A percentile compares a stretch with the other conserved stretches of the same genome.
phyloP scores from a whole-genome alignment of 2,888 invertebrate species.

The Parochlus steinenii region DNA sequence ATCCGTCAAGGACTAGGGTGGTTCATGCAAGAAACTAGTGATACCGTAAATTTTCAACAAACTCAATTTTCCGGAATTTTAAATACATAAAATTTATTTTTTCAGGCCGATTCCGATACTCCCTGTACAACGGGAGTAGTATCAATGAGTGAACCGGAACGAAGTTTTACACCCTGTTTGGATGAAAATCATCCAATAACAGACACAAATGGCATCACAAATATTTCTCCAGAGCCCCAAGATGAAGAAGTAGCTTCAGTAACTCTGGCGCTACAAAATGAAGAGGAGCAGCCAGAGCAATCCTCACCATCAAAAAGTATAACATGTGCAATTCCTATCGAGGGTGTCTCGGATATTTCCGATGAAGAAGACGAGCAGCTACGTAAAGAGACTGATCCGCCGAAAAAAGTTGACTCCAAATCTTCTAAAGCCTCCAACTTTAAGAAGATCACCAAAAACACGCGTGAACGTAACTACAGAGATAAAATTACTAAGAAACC shows the following conservation, averaged over 20 bases:
- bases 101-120: no score
- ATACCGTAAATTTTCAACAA: no score
- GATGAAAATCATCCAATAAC: slow-evolving; percentile 36
- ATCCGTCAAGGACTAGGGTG: no score
- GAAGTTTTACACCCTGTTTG: slow-evolving; percentile 55
- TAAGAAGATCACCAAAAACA: slow-evolving; percentile 63
- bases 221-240: slow-evolving; percentile 14
- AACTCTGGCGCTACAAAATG: no score
- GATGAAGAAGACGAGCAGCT: slow-evolving; percentile 13
- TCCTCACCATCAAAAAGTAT: slow-evolving; percentile 3
- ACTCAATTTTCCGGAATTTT: no score
- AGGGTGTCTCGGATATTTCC: slow-evolving; percentile 8
- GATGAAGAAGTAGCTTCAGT: slow-evolving; percentile 10
- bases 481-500: slow-evolving; percentile 30
- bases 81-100: no score
- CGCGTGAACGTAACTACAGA: slow-evolving; percentile 62
- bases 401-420: slow-evolving; percentile 24
- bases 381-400: slow-evolving; percentile 18
- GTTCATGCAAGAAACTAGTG: no score
- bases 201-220: slow-evolving; percentile 4
- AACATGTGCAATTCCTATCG: no score
- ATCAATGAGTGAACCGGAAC: slow-evolving; percentile 38
- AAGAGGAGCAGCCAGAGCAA: slow-evolving; percentile 17
- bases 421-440: slow-evolving; percentile 43
- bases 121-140: no score